Evolutionary conservation across 2,888 invertebrate species (phyloP).

Genomic region (Papilio protenor): DNA sequence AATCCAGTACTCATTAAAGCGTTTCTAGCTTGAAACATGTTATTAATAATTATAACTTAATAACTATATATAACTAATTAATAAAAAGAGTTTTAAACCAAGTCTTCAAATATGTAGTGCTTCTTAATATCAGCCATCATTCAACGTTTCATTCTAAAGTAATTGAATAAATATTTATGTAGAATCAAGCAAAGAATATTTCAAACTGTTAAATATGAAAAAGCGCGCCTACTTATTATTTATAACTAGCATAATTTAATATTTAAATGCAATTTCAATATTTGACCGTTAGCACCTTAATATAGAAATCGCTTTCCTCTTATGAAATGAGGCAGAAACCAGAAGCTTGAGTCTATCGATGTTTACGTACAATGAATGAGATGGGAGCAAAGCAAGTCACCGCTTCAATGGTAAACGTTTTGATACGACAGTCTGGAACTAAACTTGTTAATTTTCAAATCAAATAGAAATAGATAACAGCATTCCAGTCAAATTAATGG

Average conservation of each 20-base stretch:
- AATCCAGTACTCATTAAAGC: background rate
- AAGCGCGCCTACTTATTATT: background rate
- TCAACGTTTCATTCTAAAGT: background rate
- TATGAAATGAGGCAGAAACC: slow-evolving; percentile 46
- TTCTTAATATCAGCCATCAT: background rate
- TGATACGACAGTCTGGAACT: slow-evolving; percentile 41
- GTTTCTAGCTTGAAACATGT: background rate
- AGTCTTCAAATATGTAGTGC: background rate
- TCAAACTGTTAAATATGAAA: background rate
- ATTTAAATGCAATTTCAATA: too few species aligned
- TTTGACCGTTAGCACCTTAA: too few species aligned
- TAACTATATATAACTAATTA: too few species aligned
- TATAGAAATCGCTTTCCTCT: slow-evolving; percentile 35
- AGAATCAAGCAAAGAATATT: background rate
- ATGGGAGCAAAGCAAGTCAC: slow-evolving; percentile 50
- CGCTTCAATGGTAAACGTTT: slow-evolving; percentile 45
- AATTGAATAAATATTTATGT: background rate
- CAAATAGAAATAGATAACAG: slow-evolving; percentile 35
- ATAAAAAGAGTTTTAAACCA: too few species aligned
- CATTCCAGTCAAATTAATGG: slow-evolving; percentile 25
- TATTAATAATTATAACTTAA: background rate
- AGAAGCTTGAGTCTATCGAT: slow-evolving; percentile 50
- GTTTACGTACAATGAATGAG: slow-evolving; percentile 55
- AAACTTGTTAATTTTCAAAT: slow-evolving; percentile 39
- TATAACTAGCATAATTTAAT: background rate